A percentile compares a stretch with the other conserved stretches of the same genome.
phyloP scores from a whole-genome alignment of 2,888 invertebrate species.

The Apamea monoglypha region DNA sequence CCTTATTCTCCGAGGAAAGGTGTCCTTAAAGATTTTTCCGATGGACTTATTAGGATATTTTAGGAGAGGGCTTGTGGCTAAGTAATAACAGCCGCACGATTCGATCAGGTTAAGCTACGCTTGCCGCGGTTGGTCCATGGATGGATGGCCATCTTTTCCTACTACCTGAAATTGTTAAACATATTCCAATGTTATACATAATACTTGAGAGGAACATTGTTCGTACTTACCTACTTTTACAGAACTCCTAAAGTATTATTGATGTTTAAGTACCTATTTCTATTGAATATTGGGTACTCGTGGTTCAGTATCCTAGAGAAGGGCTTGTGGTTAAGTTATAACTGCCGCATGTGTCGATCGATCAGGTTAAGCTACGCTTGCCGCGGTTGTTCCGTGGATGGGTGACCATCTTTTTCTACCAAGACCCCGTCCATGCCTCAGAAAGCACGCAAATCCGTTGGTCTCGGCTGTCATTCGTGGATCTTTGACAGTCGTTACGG shows the following conservation, averaged over 20 bases:
- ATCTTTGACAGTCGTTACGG: no score
- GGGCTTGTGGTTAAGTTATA: no score
- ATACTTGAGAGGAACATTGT: background rate
- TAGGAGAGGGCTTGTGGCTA: background rate
- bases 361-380: no score
- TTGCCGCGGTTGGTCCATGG: no score
- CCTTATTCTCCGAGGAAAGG: conserved; percentile 39
- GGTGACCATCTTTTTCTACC: no score
- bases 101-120: no score
- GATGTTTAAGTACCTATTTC: background rate
- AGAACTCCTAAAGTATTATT: background rate
- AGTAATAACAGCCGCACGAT: background rate
- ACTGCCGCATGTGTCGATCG: no score
- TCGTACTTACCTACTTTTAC: background rate
- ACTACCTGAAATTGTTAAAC: conserved; percentile 21
- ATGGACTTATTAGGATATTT: conserved; percentile 42
- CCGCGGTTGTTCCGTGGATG: no score
- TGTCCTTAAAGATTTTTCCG: conserved; percentile 49
- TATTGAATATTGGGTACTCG: background rate
- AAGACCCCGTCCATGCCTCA: no score
- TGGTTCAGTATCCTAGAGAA: no score
- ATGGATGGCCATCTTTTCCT: background rate
- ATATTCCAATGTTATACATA: conserved; percentile 20
- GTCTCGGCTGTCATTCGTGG: no score
- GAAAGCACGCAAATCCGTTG: no score